Conservation (phyloP, 2,797 vertebrate species). For the Micrastur ruficollis region DNA sequence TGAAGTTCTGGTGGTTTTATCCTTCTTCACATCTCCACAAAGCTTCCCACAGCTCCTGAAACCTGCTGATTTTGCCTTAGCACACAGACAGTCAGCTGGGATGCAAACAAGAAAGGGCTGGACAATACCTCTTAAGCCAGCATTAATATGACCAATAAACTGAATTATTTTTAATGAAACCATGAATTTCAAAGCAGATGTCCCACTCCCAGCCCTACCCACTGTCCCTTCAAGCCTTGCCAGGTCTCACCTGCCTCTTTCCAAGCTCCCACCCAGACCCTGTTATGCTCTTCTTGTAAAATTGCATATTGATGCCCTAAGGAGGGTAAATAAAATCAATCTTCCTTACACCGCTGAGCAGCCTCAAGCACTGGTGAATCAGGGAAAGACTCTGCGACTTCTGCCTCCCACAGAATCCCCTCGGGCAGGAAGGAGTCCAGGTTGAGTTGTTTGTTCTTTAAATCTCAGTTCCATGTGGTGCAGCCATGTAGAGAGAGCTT, state of each 20-base stretch:
- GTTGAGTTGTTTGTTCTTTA: slow-evolving; percentile 12
- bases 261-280: background rate
- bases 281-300: background rate
- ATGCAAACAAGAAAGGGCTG: background rate
- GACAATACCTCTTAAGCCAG: background rate
- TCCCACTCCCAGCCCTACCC: background rate
- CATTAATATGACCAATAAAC: background rate
- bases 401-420: slow-evolving; percentile 16
- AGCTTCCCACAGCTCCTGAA: background rate
- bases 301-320: background rate
- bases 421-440: background rate
- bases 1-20: background rate
- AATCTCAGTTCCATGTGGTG: background rate
- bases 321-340: slow-evolving; percentile 20
- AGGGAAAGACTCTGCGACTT: background rate
- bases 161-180: background rate
- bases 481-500: background rate
- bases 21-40: background rate
- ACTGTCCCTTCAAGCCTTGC: background rate
- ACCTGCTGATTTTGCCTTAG: background rate
- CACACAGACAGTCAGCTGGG: background rate
- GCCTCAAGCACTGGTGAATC: slow-evolving; percentile 11
- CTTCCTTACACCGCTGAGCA: background rate
- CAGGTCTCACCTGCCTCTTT: background rate
- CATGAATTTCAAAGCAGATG: background rate